Percentiles rank a stretch among this genome's conserved stretches.
phyloP scores from a whole-genome alignment of 2,113 vertebrate species.

The Varanus komodoensis region DNA sequence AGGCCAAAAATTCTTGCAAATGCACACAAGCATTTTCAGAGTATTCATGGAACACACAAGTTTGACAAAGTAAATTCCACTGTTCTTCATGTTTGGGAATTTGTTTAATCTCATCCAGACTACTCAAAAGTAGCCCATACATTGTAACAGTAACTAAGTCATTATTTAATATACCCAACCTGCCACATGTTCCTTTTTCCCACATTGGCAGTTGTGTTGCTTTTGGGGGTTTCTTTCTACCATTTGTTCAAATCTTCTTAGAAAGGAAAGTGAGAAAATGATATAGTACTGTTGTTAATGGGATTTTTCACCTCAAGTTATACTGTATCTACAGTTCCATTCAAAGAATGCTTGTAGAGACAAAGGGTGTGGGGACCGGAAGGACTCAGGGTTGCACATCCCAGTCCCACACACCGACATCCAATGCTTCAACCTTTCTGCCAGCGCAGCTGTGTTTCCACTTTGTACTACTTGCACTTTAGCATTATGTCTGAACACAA shows the following conservation, averaged over 20 bases:
- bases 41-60: background rate
- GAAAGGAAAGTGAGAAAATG: background rate
- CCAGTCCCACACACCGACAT: too few species aligned
- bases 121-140: background rate
- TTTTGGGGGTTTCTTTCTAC: conserved; percentile 36
- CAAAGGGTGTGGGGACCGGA: too few species aligned
- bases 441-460: too few species aligned
- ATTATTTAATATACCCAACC: background rate
- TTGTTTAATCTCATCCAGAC: background rate
- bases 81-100: background rate
- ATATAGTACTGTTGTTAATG: background rate
- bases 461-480: too few species aligned
- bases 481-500: too few species aligned
- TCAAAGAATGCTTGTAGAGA: too few species aligned
- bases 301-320: too few species aligned
- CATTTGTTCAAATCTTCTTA: conserved; percentile 41
- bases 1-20: conserved; percentile 32
- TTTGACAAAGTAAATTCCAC: conserved; percentile 1
- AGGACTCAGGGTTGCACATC: too few species aligned
- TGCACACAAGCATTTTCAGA: background rate
- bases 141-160: background rate
- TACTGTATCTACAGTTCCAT: too few species aligned
- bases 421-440: too few species aligned
- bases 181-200: background rate
- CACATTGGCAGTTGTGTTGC: conserved; percentile 36